Evolutionary conservation across 2,797 vertebrate species (phyloP).

Genomic region (Amblyopsis hoosieri): DNA sequence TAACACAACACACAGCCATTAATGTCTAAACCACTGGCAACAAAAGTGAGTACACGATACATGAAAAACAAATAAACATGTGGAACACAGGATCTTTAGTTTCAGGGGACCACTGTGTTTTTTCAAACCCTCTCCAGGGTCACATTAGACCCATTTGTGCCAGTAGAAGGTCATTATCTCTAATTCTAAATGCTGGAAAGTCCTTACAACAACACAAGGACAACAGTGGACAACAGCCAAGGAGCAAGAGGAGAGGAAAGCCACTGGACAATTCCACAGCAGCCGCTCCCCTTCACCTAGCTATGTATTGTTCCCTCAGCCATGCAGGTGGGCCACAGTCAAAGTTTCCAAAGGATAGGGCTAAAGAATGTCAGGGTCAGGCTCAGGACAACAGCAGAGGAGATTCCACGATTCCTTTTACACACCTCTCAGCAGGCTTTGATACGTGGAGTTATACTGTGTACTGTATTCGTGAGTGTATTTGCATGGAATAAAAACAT

Average conservation of each 20-base stretch:
- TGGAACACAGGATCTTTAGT: constrained; percentile 60
- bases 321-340: constrained; percentile 64
- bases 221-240: constrained; percentile 76
- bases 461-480: neutral
- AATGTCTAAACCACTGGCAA: no score
- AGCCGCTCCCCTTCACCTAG: constrained; percentile 59
- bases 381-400: constrained; percentile 33
- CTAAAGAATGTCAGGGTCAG: constrained; percentile 58
- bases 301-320: constrained; percentile 65
- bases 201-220: constrained; percentile 62
- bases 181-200: constrained; percentile 54
- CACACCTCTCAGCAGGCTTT: constrained; percentile 14
- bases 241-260: constrained; percentile 55
- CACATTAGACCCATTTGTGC: constrained; percentile 55
- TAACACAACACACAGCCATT: no score
- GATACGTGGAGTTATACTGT: neutral
- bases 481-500: neutral
- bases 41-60: no score
- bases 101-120: constrained; percentile 55
- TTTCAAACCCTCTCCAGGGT: constrained; percentile 62
- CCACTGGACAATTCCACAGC: constrained; percentile 47
- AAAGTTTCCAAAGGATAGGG: constrained; percentile 69
- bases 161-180: constrained; percentile 62
- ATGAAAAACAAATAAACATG: constrained; percentile 28
- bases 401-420: constrained; percentile 24